Conservation (phyloP, 2,888 invertebrate species). For the Zygothrica quintamaculata region DNA sequence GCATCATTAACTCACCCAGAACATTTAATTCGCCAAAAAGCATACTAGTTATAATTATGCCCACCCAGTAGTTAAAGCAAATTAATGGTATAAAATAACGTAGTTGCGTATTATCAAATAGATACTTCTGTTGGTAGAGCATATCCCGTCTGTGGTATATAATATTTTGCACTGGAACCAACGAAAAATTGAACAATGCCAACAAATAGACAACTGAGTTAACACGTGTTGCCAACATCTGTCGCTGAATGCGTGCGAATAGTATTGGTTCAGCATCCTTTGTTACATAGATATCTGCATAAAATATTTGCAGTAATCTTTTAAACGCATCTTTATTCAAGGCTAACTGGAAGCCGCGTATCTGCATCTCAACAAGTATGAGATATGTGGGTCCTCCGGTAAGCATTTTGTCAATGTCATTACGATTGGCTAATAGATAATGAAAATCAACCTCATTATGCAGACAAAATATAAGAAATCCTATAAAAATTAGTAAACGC, state of each 20-base stretch:
- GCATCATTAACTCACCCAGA: constrained; percentile 76
- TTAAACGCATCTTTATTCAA: constrained; percentile 60
- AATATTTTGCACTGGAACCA: constrained; percentile 61
- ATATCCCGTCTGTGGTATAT: constrained; percentile 60
- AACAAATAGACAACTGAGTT: constrained; percentile 65
- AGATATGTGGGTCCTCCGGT: constrained; percentile 73
- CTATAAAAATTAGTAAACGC: constrained; percentile 44
- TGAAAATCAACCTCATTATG: constrained; percentile 70
- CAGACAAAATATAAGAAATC: constrained; percentile 55
- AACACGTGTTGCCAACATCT: constrained; percentile 62
- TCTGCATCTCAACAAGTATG: constrained; percentile 63
- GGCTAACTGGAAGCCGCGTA: constrained; percentile 70
- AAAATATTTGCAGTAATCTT: constrained; percentile 69
- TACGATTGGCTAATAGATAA: constrained; percentile 57
- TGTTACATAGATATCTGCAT: constrained; percentile 66
- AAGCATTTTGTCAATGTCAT: constrained; percentile 69
- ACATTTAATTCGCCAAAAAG: constrained; percentile 76
- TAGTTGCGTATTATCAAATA: constrained; percentile 66
- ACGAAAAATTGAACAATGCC: constrained; percentile 58
- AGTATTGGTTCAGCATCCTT: constrained; percentile 41
- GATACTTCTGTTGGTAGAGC: constrained; percentile 70
- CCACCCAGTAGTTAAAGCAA: constrained; percentile 60
- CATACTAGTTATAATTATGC: constrained; percentile 62
- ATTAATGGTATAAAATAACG: constrained; percentile 61
- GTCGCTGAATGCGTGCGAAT: constrained; percentile 58